Evolutionary conservation across 2,888 invertebrate species (phyloP), one percentile per base, ranked within the genome.

Genomic region (Brenthis ino): DNA sequence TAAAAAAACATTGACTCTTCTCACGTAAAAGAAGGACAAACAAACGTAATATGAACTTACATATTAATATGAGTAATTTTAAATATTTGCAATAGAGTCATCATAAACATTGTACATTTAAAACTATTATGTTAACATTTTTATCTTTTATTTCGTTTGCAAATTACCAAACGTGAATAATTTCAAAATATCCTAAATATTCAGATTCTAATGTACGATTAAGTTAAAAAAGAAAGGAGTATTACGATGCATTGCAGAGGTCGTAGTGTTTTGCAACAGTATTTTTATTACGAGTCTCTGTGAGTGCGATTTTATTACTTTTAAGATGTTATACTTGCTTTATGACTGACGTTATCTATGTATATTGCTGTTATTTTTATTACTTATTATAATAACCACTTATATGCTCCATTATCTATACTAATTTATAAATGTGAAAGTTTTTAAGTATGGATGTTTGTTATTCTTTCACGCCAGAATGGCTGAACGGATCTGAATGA

Each of bases 171-270:
- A 43, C 14, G 53, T 24, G 33, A 61, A 61, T 33, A 55, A 55
- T 61, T 55, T 20, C 56, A 67, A 67, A 67, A 55, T 33, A 58
- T 54, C n/a, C 13, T 53, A 50, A 50, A 61, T 67, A 55, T 37
- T 43, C 37, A 43, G 37, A 43, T 61, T 50, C 55, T 67, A 53
- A 60, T 53, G 60, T 54, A 37, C 37, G 37, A 43, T 11, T 43
- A 28, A 58, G 20, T 48, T 16, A 43, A 69, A 69, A 67, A 72
- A 72, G 67, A 72, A 65, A 72, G 67, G 67, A 68, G 55, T 47
- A 43, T 43, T 43, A 61, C 48, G 13, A 55, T 64, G 53, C 61
- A 48, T 51, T 67, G 64, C 64, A 53, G 60, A 70, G 67, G 65
- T 68, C 68, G 65, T 63, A 33, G 50, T 28, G 65, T 65, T 68